Conservation (phyloP, 2,888 invertebrate genomes). For the Agrotis ipsilon region DNA sequence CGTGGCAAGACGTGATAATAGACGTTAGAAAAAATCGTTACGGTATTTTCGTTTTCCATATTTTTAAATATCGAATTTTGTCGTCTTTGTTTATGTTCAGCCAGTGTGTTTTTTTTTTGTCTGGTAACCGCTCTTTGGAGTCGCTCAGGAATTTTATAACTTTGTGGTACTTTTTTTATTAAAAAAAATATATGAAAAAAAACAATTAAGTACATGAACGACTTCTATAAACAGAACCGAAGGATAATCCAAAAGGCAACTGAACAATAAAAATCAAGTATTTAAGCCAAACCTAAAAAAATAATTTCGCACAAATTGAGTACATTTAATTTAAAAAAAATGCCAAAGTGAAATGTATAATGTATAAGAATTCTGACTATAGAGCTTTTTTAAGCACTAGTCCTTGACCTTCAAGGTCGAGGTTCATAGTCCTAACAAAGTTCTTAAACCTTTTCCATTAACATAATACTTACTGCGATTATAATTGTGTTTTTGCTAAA, state of each 20-base stretch:
- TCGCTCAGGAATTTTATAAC: too few relatives aligned
- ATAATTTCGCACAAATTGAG: background rate
- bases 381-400: conserved; percentile 2
- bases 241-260: background rate
- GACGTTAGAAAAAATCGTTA: conserved; percentile 54
- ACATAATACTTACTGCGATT: conserved; percentile 51
- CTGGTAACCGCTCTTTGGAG: background rate
- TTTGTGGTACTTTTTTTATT: too few relatives aligned
- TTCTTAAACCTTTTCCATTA: conserved; percentile 58
- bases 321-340: background rate
- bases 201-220: too few relatives aligned
- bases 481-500: conserved; percentile 56
- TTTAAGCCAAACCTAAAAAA: too few relatives aligned
- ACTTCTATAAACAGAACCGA: background rate
- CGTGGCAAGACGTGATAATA: conserved; percentile 65
- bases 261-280: background rate
- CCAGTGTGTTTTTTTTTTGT: conserved; percentile 18
- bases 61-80: conserved; percentile 49
- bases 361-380: too few relatives aligned
- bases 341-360: too few relatives aligned
- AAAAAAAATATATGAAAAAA: too few relatives aligned
- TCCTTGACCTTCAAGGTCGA: conserved; percentile 43
- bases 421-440: conserved; percentile 48
- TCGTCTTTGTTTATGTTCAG: conserved; percentile 47
- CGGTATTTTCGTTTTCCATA: conserved; percentile 35